These are phyloP conservation scores for Sorex fumeus DNA, from an alignment of 2,113 vertebrate species.

Conservation along the genomic window DNA sequence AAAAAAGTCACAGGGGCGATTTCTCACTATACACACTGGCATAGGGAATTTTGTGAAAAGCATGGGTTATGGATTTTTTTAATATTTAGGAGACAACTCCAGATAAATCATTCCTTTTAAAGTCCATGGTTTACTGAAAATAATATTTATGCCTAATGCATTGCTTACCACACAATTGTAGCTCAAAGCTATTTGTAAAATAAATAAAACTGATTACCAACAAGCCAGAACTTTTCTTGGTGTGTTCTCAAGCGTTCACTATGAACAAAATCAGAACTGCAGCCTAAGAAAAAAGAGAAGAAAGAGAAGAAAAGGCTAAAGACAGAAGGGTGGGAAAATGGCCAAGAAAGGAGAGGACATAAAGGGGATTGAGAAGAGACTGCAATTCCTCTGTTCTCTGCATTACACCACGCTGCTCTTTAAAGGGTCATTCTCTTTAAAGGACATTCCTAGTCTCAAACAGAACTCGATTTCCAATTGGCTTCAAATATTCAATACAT, in stretches of 20 bases:
- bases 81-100: background rate
- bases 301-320: background rate
- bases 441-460: background rate
- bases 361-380: background rate
- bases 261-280: background rate
- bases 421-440: conserved; percentile 32
- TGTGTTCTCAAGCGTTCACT: conserved; percentile 20
- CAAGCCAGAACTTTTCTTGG: background rate
- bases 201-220: conserved; percentile 31
- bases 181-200: background rate
- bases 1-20: background rate
- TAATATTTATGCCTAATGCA: background rate
- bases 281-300: background rate
- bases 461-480: conserved; percentile 3
- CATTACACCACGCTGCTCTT: background rate
- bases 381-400: background rate
- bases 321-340: background rate
- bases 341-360: background rate
- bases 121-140: background rate
- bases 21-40: background rate
- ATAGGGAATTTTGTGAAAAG: background rate
- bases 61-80: background rate
- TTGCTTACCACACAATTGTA: background rate
- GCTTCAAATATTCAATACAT: background rate
- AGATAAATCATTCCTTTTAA: conserved; percentile 35